Conservation (phyloP, 2,888 invertebrate genomes). For the Tenthredo livida region DNA sequence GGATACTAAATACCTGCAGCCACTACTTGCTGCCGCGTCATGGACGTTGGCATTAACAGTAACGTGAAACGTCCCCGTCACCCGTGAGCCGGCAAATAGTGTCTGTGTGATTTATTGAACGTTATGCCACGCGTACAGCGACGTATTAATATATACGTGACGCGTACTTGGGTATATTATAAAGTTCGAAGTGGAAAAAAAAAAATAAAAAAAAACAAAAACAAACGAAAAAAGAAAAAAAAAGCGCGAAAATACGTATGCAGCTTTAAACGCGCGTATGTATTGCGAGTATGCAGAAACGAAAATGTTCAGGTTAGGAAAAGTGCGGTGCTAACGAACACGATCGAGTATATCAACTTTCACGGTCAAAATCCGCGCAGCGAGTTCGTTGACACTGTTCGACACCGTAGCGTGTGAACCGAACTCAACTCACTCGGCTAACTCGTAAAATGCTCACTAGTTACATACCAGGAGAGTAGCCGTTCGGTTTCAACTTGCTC, state of each 20-base stretch:
- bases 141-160: not conserved
- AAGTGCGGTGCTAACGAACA: not conserved
- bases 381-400: slow-evolving; percentile 33
- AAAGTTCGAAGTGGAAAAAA: too few species aligned
- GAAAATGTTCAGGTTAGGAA: not conserved
- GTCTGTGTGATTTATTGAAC: not conserved
- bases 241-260: not conserved
- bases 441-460: too few species aligned
- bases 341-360: not conserved
- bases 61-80: too few species aligned
- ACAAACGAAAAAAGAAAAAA: too few species aligned
- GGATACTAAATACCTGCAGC: slow-evolving; percentile 17
- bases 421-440: too few species aligned
- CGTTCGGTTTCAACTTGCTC: not conserved
- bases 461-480: not conserved
- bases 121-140: slow-evolving; percentile 35
- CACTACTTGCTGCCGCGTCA: slow-evolving; percentile 40
- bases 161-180: slow-evolving; percentile 5
- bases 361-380: slow-evolving; percentile 24
- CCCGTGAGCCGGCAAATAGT: not conserved
- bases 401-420: not conserved
- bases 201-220: too few species aligned
- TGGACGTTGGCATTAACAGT: not conserved
- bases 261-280: too few species aligned
- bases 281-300: too few species aligned